Percentiles rank a stretch among this genome's conserved stretches.
Evolutionary conservation across 2,888 invertebrate species (phyloP).

Genomic region (Drosophila kokeensis): DNA sequence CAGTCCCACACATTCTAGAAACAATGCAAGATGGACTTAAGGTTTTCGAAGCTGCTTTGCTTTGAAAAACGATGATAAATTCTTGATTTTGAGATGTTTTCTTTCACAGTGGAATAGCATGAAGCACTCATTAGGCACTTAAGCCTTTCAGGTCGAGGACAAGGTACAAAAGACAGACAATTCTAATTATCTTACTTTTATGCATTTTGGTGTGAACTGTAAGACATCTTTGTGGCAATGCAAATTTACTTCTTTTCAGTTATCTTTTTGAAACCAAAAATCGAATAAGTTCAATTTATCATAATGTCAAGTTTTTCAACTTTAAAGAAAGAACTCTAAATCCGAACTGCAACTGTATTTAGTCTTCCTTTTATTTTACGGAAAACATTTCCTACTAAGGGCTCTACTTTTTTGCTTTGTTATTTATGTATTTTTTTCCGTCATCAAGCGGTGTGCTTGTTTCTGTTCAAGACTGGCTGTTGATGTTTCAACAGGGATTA

Average conservation of each 20-base stretch:
- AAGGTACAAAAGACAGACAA: background rate
- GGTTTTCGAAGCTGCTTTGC: background rate
- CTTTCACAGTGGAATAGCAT: background rate
- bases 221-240: background rate
- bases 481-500: constrained; percentile 45
- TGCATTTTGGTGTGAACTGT: background rate
- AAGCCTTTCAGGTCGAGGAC: background rate
- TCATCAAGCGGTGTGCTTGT: constrained; percentile 4
- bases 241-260: background rate
- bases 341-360: background rate
- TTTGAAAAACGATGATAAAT: background rate
- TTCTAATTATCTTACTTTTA: background rate
- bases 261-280: background rate
- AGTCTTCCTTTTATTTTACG: background rate
- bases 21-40: background rate
- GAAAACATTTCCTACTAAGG: background rate
- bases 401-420: background rate
- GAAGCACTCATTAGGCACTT: background rate
- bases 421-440: constrained; percentile 1
- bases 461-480: constrained; percentile 34
- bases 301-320: background rate
- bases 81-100: background rate
- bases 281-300: background rate
- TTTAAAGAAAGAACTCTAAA: background rate
- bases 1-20: background rate